These are phyloP conservation scores for Caenorhabditis auriculariae DNA, from an alignment of 2,888 invertebrate genomes.

Conservation along the genomic window DNA sequence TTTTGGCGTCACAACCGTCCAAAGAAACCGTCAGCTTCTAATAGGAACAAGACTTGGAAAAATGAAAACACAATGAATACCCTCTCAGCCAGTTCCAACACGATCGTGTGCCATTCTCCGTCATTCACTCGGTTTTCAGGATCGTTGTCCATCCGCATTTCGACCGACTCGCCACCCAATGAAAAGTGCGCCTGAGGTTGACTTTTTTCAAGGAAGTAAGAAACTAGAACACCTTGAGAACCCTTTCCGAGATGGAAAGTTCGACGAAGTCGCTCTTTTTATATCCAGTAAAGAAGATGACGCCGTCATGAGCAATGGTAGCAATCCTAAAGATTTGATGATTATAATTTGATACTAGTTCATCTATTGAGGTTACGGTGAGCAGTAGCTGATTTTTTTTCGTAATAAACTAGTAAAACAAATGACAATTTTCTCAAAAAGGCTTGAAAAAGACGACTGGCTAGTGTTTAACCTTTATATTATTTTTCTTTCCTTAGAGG, in stretches of 20 bases:
- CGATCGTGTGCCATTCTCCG: slow-evolving; percentile 58
- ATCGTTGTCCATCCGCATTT: slow-evolving; percentile 47
- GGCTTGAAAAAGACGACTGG: no score
- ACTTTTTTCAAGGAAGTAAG: no score
- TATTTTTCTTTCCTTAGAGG: no score
- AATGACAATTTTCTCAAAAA: no score
- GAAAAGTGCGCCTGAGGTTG: slow-evolving; percentile 36
- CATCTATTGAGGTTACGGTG: no score
- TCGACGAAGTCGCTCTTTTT: slow-evolving; percentile 50
- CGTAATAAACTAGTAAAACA: no score
- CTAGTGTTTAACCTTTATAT: no score
- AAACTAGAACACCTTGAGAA: slow-evolving; percentile 30
- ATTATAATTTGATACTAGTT: no score
- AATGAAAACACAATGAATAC: slow-evolving; percentile 32
- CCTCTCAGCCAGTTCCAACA: slow-evolving; percentile 44
- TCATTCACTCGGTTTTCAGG: slow-evolving; percentile 54
- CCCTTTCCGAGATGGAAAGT: slow-evolving; percentile 46
- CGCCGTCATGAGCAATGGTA: slow-evolving; percentile 49
- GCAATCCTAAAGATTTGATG: slow-evolving; percentile 47
- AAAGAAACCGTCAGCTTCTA: slow-evolving; percentile 48
- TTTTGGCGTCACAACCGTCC: slow-evolving; percentile 51
- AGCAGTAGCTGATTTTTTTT: no score
- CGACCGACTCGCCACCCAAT: slow-evolving; percentile 37
- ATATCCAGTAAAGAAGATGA: slow-evolving; percentile 51
- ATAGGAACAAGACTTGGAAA: no score